phyloP scores from a whole-genome alignment of 2,113 vertebrate species.

The Anseranas semipalmata region DNA sequence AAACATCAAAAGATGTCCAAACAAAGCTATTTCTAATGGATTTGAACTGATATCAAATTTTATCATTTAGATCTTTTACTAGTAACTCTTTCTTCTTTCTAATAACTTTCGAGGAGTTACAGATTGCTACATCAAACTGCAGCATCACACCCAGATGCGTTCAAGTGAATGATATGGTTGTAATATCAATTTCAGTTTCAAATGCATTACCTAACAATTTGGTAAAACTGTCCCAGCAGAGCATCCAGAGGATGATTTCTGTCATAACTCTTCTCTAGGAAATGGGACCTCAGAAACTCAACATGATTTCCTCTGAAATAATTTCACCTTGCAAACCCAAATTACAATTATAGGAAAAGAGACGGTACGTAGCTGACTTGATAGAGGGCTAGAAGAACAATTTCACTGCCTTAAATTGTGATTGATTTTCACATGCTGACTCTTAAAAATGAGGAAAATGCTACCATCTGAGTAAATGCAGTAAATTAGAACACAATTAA shows the following conservation, averaged over 20 bases:
- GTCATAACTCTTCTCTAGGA: neutral
- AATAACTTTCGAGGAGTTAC: neutral
- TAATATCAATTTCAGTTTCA: neutral
- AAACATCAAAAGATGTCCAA: neutral
- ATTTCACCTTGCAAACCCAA: neutral
- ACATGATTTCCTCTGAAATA: neutral
- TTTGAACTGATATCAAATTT: neutral
- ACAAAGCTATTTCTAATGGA: neutral
- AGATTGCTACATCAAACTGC: neutral
- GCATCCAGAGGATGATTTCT: neutral
- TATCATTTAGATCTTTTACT: neutral
- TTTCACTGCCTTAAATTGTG: neutral
- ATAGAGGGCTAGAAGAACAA: neutral
- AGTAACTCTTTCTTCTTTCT: neutral
- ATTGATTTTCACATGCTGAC: neutral
- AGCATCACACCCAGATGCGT: neutral
- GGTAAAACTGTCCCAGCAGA: neutral
- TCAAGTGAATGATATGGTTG: neutral
- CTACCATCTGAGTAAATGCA: neutral
- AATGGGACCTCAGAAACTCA: neutral
- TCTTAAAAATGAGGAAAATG: neutral
- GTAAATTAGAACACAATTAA: slow-evolving; percentile 23
- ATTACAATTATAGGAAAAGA: neutral
- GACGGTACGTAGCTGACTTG: neutral
- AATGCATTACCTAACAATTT: neutral